These are phyloP conservation scores for Hedya salicella DNA, from an alignment of 2,888 invertebrate genomes.

Conservation along the genomic window DNA sequence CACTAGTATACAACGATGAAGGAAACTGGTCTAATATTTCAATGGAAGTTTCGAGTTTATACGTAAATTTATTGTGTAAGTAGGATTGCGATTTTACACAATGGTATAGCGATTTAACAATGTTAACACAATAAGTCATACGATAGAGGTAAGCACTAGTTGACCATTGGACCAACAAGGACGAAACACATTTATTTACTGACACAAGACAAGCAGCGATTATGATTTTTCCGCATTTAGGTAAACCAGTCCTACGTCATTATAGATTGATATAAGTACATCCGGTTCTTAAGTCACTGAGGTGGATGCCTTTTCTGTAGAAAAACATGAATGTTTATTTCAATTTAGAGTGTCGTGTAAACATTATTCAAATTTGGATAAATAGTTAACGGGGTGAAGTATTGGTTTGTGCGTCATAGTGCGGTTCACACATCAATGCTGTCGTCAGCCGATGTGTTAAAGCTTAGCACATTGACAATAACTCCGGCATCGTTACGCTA, in stretches of 20 bases:
- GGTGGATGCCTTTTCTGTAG: slow-evolving; percentile 3
- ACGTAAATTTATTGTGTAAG: slow-evolving; percentile 22
- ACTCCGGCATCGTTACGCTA: slow-evolving; percentile 52
- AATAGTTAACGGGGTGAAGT: slow-evolving; percentile 36
- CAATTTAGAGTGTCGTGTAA: slow-evolving; percentile 26
- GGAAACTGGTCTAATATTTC: background rate
- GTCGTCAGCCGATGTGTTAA: slow-evolving; percentile 18
- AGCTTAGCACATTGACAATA: slow-evolving; percentile 46
- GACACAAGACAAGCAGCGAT: slow-evolving; percentile 20
- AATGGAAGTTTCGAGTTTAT: background rate
- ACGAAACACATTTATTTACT: slow-evolving; percentile 30
- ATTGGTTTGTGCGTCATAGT: slow-evolving; percentile 42
- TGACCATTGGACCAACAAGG: slow-evolving; percentile 40
- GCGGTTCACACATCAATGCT: slow-evolving; percentile 33
- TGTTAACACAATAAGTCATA: slow-evolving; percentile 15
- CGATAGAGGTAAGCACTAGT: slow-evolving; percentile 28
- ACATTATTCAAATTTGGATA: slow-evolving; percentile 36
- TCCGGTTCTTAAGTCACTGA: slow-evolving; percentile 23
- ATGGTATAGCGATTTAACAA: slow-evolving; percentile 5
- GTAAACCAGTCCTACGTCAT: slow-evolving; percentile 21
- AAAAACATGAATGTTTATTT: background rate
- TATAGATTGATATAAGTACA: background rate
- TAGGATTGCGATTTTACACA: slow-evolving; percentile 18
- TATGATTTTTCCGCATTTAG: slow-evolving; percentile 37
- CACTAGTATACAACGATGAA: background rate